Percentiles rank a stretch among this genome's conserved stretches.
phyloP scores from a whole-genome alignment of 2,797 vertebrate genomes.

The Anas bahamensis region DNA sequence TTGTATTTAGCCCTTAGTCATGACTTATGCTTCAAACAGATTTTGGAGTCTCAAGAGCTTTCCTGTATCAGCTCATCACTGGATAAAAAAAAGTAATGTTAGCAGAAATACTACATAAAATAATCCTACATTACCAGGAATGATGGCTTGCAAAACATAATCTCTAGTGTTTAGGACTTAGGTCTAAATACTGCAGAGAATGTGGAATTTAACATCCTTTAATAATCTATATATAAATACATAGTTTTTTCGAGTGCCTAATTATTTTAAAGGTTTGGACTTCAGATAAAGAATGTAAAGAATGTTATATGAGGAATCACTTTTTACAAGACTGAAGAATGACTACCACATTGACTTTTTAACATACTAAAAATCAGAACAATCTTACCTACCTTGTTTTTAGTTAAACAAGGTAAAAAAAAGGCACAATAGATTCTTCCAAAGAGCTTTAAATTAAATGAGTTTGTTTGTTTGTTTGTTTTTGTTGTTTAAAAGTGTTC shows the following conservation, averaged over 20 bases:
- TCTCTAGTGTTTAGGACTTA: background rate
- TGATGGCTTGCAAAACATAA: background rate
- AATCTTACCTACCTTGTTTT: background rate
- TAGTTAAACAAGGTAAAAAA: background rate
- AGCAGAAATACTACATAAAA: background rate
- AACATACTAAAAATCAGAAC: background rate
- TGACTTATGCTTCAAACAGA: background rate
- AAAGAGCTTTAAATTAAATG: background rate
- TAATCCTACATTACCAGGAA: background rate
- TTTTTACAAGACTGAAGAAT: background rate
- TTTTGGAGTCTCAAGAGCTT: background rate
- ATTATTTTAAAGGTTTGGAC: background rate
- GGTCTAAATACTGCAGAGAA: background rate
- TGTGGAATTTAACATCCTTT: background rate
- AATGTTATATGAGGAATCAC: background rate
- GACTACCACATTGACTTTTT: background rate
- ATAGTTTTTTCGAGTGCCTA: background rate
- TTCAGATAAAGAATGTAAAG: background rate
- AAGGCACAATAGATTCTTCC: background rate
- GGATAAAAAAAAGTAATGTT: conserved; percentile 17
- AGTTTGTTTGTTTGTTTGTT: no score
- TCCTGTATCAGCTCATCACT: background rate
- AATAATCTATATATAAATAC: background rate
- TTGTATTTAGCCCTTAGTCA: background rate
- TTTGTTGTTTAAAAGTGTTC: background rate